Conservation (phyloP, 2,888 invertebrate species). For the Drosophila peninsularis region DNA sequence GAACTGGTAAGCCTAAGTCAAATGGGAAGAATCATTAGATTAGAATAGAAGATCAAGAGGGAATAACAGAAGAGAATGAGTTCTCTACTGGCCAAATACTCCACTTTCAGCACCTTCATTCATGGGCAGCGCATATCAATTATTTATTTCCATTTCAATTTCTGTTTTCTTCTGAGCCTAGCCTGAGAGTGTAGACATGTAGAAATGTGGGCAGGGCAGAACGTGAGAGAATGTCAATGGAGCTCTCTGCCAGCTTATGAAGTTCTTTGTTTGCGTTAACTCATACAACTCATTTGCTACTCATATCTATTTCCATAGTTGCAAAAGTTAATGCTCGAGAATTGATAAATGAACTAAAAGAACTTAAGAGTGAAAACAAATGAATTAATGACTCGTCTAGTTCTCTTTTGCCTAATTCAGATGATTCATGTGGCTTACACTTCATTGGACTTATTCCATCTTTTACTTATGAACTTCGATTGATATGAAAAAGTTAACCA, state of each 20-base stretch:
- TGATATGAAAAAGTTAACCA: too few relatives aligned
- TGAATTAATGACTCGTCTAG: too few relatives aligned
- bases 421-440: too few relatives aligned
- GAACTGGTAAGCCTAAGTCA: neutral
- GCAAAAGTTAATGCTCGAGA: too few relatives aligned
- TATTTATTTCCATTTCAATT: slow-evolving; percentile 1
- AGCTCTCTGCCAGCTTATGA: neutral
- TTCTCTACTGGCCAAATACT: neutral
- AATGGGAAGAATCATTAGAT: neutral
- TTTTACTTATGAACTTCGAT: too few relatives aligned
- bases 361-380: too few relatives aligned
- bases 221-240: neutral
- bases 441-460: too few relatives aligned
- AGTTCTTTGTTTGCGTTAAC: neutral
- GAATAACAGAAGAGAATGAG: neutral
- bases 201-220: neutral
- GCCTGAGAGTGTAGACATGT: neutral
- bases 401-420: too few relatives aligned
- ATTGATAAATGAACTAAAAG: too few relatives aligned
- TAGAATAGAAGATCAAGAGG: neutral
- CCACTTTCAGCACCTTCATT: neutral
- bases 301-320: neutral
- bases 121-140: neutral
- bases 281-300: neutral
- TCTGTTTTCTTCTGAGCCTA: neutral